Evolutionary conservation across 2,797 vertebrate genomes (phyloP).

Genomic region (Atherinosoma microstoma): DNA sequence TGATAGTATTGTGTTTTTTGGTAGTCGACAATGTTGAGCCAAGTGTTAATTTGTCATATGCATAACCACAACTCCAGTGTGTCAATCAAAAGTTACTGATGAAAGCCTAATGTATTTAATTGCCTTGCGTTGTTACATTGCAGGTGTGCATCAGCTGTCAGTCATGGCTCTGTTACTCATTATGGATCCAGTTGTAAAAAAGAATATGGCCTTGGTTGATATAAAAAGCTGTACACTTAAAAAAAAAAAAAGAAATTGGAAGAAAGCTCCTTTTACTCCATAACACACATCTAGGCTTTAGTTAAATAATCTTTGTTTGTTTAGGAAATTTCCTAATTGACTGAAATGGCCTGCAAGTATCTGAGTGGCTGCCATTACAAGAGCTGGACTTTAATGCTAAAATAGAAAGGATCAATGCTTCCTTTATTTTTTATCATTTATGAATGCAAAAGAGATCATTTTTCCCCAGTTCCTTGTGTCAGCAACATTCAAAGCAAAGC

Average conservation of each 20-base stretch:
- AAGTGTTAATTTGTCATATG: not conserved
- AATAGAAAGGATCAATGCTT: not conserved
- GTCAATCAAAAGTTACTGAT: not conserved
- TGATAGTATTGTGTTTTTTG: too few relatives aligned
- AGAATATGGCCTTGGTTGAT: too few relatives aligned
- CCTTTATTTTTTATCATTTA: not conserved
- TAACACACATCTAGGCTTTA: not conserved
- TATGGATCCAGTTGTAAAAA: not conserved
- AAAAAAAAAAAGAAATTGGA: too few relatives aligned
- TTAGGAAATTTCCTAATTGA: not conserved
- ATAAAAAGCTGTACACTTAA: not conserved
- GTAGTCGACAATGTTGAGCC: too few relatives aligned
- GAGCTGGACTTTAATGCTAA: not conserved
- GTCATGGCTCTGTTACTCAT: not conserved
- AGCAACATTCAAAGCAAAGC: not conserved
- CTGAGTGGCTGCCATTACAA: not conserved
- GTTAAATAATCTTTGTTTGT: not conserved
- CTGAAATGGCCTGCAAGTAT: too few relatives aligned
- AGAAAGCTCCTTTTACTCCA: too few relatives aligned
- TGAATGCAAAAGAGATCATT: not conserved
- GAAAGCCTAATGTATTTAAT: not conserved
- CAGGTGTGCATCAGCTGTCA: not conserved
- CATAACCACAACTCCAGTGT: not conserved
- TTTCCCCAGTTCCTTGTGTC: not conserved
- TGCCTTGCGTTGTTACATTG: not conserved